Evolutionary conservation across 2,797 vertebrate species (phyloP), one percentile per base, ranked within the genome.

Genomic region (Lagorchestes hirsutus): DNA sequence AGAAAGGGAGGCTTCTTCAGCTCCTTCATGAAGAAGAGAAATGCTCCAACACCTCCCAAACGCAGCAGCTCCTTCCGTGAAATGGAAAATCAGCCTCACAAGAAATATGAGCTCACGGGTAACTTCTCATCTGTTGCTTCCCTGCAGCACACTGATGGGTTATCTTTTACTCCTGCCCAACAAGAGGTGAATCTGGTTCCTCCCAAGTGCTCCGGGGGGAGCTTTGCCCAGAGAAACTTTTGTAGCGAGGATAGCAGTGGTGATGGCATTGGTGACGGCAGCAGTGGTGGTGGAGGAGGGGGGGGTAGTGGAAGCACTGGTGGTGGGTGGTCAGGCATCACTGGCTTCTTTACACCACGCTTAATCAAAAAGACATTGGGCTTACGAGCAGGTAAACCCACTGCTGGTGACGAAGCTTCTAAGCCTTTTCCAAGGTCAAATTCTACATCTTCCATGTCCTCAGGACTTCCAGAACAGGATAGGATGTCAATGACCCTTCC

Each of bases 21-120:
- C 98, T 99, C 99, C 92, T 99, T 99, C 96, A 99, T 99, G 98
- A 99, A 99, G 98, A 99, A 99, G 98, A 99, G 99, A 98, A 99
- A 99, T 8, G 99, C 99, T 57, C 99, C 99, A 4, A 99, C 99
- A 0, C 99, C 99, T 16, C 99, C 99, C 46, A 99, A 99, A 97
- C 99, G 99, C 98, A 99, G 99, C 98, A 99, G 99, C 96, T 99
- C 99, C 92, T 99, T 99, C 98, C 99, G 99, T 62, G 99, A 99
- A 98, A 99, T 99, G 99, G 99, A 99, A 98, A 99, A 99, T 4
- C 99, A 99, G 97, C 99, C 99, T 96, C 99, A 99, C 97, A 99
- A 99, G 98, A 99, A 99, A 97, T 99, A 99, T 0, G 99, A 99
- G 98, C 99, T 99, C 96, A 99, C 99, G 22, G 99, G 99, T 95